Evolutionary conservation across 2,888 invertebrate genomes (phyloP).

Genomic region (Panorpa germanica): DNA sequence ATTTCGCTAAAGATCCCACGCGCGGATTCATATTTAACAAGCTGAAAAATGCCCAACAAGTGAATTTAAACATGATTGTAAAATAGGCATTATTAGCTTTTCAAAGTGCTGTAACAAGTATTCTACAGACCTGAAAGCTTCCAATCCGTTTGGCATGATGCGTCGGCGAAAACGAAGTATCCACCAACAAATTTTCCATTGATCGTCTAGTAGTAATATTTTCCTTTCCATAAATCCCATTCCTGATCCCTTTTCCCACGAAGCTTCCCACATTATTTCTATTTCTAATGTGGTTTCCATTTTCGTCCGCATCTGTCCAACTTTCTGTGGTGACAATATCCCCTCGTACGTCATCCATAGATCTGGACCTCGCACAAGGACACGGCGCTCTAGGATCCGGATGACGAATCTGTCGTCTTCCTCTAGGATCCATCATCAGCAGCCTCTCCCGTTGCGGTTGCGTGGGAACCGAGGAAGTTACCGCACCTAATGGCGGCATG

Average conservation of each 20-base stretch:
- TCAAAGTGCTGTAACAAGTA: no score
- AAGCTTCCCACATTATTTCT: no score
- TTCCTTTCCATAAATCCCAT: slow-evolving; percentile 28
- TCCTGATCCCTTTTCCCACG: no score
- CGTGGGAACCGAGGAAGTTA: slow-evolving; percentile 17
- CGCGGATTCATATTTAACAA: no score
- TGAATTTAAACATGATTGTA: no score
- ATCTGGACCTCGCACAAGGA: slow-evolving; percentile 44
- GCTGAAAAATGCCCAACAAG: no score
- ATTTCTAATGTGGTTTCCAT: slow-evolving; percentile 41
- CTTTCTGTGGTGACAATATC: slow-evolving; percentile 29
- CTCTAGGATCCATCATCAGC: no score
- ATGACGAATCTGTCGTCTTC: slow-evolving; percentile 23
- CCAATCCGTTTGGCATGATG: slow-evolving; percentile 31
- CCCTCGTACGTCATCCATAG: slow-evolving; percentile 51
- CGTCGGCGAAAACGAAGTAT: slow-evolving; percentile 30
- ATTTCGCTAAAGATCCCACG: no score
- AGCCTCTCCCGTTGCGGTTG: no score
- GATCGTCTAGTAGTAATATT: slow-evolving; percentile 39
- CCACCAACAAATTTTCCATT: slow-evolving; percentile 47
- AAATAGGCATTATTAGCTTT: no score
- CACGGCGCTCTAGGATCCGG: slow-evolving; percentile 26
- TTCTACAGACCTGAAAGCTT: slow-evolving; percentile 32
- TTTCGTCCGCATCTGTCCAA: slow-evolving; percentile 45
- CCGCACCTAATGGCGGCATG: slow-evolving; percentile 35